Conservation (phyloP, 2,113 vertebrate genomes). For the Xenopus laevis region DNA sequence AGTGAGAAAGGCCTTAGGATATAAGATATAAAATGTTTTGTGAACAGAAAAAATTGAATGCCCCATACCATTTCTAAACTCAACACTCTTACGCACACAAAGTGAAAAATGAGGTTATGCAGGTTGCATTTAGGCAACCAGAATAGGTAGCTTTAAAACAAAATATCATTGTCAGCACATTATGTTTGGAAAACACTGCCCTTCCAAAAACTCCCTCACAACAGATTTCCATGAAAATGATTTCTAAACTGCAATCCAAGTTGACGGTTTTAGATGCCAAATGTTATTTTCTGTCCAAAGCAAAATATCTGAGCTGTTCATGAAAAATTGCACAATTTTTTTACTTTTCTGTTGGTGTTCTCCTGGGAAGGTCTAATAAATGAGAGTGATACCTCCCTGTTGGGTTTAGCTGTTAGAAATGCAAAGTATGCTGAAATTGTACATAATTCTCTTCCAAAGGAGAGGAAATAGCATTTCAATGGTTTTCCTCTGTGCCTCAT, state of each 20-base stretch:
- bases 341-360: conserved; percentile 73
- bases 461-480: conserved; percentile 88
- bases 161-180: conserved; percentile 23
- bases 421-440: conserved; percentile 78
- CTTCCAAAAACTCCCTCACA: conserved; percentile 55
- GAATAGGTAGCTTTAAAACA: background rate
- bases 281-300: conserved; percentile 65
- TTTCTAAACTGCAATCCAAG: conserved; percentile 62
- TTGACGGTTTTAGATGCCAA: conserved; percentile 68
- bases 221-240: conserved; percentile 61
- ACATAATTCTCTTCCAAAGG: conserved; percentile 86
- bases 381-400: conserved; percentile 79
- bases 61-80: too few species aligned
- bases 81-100: too few species aligned
- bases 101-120: too few species aligned
- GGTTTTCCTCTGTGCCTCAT: conserved; percentile 81
- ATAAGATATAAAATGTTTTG: too few species aligned
- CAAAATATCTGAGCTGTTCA: conserved; percentile 71
- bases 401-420: conserved; percentile 75
- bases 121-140: too few species aligned
- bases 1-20: too few species aligned
- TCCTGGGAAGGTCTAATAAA: conserved; percentile 83
- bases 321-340: conserved; percentile 74
- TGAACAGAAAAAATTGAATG: too few species aligned
- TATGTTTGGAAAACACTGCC: conserved; percentile 52